A percentile compares a stretch with the other conserved stretches of the same genome.
phyloP scores from a whole-genome alignment of 2,888 invertebrate genomes.

The Hemicrepidius hirtus region DNA sequence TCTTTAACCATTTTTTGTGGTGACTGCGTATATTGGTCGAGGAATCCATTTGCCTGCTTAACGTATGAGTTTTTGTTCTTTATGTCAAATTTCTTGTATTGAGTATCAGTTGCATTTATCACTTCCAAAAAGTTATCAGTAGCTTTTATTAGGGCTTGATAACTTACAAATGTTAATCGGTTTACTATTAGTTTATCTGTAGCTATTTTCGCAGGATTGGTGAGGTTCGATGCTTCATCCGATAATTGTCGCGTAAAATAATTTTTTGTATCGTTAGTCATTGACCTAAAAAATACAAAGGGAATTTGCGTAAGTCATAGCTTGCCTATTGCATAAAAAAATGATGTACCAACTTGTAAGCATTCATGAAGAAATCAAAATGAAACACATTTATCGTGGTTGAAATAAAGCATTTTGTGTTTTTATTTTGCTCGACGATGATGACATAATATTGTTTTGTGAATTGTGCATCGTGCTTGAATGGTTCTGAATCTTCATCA shows the following conservation, averaged over 20 bases:
- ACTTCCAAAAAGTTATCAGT: constrained; percentile 12
- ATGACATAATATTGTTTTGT: too few relatives aligned
- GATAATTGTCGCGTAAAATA: not conserved
- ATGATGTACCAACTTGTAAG: constrained; percentile 12
- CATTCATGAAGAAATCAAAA: constrained; percentile 14
- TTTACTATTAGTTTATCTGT: not conserved
- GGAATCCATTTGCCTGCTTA: not conserved
- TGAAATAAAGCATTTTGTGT: too few relatives aligned
- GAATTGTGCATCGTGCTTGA: too few relatives aligned
- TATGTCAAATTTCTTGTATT: not conserved
- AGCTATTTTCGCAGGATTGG: not conserved
- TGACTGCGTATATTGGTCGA: not conserved
- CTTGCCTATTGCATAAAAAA: too few relatives aligned
- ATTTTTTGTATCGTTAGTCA: not conserved
- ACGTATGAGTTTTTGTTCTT: not conserved
- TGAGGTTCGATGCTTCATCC: not conserved
- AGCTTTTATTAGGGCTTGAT: not conserved
- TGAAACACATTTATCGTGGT: constrained; percentile 8
- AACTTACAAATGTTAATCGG: not conserved
- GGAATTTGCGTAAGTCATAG: too few relatives aligned
- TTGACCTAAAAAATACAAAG: constrained; percentile 13
- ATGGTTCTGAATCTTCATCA: too few relatives aligned
- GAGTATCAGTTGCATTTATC: not conserved
- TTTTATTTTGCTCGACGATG: too few relatives aligned
- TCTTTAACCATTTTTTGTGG: not conserved